Conservation (phyloP, 2,113 vertebrate genomes). For the Anoplopoma fimbria region DNA sequence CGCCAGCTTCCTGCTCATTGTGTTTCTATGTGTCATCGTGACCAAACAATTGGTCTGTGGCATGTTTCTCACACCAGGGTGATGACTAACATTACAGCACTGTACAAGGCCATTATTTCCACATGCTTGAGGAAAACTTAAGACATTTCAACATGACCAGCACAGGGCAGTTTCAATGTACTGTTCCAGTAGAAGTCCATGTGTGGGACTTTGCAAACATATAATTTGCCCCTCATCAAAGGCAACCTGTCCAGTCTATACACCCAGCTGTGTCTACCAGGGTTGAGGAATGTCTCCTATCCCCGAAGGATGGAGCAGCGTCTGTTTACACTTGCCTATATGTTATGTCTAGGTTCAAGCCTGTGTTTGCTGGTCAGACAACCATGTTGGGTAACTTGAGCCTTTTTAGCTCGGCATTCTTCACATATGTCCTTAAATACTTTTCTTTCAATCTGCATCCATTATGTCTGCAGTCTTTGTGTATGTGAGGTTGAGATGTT, state of each 20-base stretch:
- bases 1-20: slow-evolving; percentile 55
- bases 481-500: slow-evolving; percentile 9
- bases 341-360: slow-evolving; percentile 40
- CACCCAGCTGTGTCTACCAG: neutral
- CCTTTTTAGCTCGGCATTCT: neutral
- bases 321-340: slow-evolving; percentile 43
- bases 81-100: slow-evolving; percentile 11
- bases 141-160: neutral
- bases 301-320: neutral
- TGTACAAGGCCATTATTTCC: neutral
- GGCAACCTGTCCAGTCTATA: slow-evolving; percentile 7
- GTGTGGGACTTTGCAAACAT: slow-evolving; percentile 8
- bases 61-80: slow-evolving; percentile 34
- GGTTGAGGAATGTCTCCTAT: slow-evolving; percentile 40
- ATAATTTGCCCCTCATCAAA: slow-evolving; percentile 10
- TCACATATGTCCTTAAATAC: neutral
- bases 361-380: slow-evolving; percentile 4
- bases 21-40: slow-evolving; percentile 33
- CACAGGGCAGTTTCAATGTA: neutral
- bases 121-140: neutral
- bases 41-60: slow-evolving; percentile 46
- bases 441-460: slow-evolving; percentile 3
- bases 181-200: neutral
- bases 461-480: slow-evolving; percentile 14
- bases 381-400: slow-evolving; percentile 4